A percentile compares a stretch with the other conserved stretches of the same genome.
Evolutionary conservation across 2,113 vertebrate species (phyloP).

Genomic region (Seriola aureovittata): DNA sequence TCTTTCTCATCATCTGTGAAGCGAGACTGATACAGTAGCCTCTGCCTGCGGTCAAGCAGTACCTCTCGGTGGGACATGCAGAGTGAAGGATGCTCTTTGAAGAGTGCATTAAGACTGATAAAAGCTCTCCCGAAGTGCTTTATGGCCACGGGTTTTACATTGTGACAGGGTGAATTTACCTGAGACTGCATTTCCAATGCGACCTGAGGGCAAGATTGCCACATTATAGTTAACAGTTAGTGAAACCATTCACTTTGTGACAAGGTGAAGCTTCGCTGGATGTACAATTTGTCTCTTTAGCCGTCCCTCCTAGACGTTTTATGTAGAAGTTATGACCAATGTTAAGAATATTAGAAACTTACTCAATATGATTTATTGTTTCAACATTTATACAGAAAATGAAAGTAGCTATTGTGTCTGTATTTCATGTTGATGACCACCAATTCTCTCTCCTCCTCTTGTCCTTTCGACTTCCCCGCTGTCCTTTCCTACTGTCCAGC

Average conservation of each 20-base stretch:
- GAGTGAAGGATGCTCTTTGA: constrained; percentile 72
- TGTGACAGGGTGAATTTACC: constrained; percentile 63
- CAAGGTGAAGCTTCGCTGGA: constrained; percentile 36
- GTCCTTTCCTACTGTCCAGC: constrained; percentile 65
- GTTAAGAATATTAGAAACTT: constrained; percentile 12
- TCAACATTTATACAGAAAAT: constrained; percentile 48
- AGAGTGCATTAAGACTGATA: constrained; percentile 70
- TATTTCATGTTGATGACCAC: constrained; percentile 48
- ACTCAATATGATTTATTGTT: constrained; percentile 17
- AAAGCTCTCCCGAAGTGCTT: constrained; percentile 57
- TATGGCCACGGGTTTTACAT: constrained; percentile 52
- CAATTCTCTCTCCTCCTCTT: constrained; percentile 39
- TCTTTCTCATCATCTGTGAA: constrained; percentile 65
- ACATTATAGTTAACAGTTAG: constrained; percentile 62
- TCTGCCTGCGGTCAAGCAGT: constrained; percentile 72
- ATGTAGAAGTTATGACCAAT: constrained; percentile 28
- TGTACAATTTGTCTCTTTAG: constrained; percentile 23
- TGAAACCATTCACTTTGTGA: constrained; percentile 66
- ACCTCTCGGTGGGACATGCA: constrained; percentile 61
- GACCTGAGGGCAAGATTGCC: constrained; percentile 47
- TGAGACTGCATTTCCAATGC: constrained; percentile 57
- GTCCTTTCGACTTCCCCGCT: constrained; percentile 57
- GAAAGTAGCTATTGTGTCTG: constrained; percentile 26
- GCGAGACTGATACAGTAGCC: constrained; percentile 71
- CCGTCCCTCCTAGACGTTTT: constrained; percentile 19